phyloP scores from a whole-genome alignment of 2,797 vertebrate genomes.

The Parambassis ranga region DNA sequence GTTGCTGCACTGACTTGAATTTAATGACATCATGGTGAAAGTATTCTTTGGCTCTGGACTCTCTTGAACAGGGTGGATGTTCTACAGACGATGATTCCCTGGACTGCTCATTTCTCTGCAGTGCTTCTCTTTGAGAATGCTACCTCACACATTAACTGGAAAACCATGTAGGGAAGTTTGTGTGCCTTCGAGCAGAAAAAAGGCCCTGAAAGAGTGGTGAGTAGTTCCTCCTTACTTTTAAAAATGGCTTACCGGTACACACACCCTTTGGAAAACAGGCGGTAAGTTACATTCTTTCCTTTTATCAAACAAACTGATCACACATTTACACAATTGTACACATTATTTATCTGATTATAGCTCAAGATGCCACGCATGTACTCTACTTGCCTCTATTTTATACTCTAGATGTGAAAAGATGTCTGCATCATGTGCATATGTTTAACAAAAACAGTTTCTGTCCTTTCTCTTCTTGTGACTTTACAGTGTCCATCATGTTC shows the following conservation, averaged over 20 bases:
- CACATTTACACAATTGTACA: neutral
- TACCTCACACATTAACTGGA: conserved; percentile 6
- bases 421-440: neutral
- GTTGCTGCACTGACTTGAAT: conserved; percentile 42
- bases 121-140: conserved; percentile 35
- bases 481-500: conserved; percentile 81
- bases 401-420: neutral
- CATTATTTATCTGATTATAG: neutral
- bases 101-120: conserved; percentile 48
- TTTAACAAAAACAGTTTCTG: neutral
- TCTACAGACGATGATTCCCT: conserved; percentile 37
- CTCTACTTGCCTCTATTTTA: neutral
- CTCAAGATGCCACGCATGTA: neutral
- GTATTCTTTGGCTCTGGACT: conserved; percentile 68
- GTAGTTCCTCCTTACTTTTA: conserved; percentile 29
- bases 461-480: conserved; percentile 14
- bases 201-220: conserved; percentile 46
- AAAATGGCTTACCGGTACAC: neutral
- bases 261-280: conserved; percentile 5
- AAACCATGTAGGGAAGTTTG: conserved; percentile 38
- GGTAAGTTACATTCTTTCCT: neutral
- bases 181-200: conserved; percentile 13
- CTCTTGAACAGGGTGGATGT: conserved; percentile 72
- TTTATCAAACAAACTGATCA: neutral
- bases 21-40: conserved; percentile 79